A percentile compares a stretch with the other conserved stretches of the same genome.
Conservation (phyloP, 1,140 invertebrate species). For the Temnothorax nylanderi region DNA sequence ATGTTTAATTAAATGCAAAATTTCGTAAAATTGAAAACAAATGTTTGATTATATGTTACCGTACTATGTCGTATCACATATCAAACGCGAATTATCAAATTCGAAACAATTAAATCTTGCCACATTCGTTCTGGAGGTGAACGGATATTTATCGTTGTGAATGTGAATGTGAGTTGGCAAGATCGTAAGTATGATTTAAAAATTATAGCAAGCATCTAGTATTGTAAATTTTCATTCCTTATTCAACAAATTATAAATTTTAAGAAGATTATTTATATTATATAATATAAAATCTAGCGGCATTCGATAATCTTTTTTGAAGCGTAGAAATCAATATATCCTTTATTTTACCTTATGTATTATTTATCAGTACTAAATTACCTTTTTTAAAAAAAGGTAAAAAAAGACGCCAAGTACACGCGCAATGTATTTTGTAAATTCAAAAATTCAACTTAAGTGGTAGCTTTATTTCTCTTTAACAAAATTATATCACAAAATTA, state of each 20-base stretch:
- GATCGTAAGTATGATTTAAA: constrained; percentile 1
- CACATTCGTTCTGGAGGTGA: neutral
- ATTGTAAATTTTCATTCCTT: neutral
- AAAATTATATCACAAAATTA: no score
- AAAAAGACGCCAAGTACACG: no score
- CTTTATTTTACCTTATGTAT: no score
- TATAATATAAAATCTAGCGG: no score
- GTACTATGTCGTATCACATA: neutral
- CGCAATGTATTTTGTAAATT: no score
- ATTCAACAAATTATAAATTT: no score
- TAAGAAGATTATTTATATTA: no score
- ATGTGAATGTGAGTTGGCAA: neutral
- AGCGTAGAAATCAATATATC: neutral
- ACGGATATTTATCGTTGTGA: neutral
- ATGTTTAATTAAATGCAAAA: neutral
- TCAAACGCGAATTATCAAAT: neutral
- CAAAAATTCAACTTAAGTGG: no score
- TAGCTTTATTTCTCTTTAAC: no score
- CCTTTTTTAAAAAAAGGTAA: no score
- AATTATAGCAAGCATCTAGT: neutral
- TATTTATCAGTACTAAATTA: no score
- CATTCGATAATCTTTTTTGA: no score
- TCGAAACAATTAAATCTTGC: neutral
- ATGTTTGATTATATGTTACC: neutral
- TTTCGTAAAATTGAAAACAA: neutral